phyloP scores from a whole-genome alignment of 2,797 vertebrate species.

The Gephyroberyx darwinii region DNA sequence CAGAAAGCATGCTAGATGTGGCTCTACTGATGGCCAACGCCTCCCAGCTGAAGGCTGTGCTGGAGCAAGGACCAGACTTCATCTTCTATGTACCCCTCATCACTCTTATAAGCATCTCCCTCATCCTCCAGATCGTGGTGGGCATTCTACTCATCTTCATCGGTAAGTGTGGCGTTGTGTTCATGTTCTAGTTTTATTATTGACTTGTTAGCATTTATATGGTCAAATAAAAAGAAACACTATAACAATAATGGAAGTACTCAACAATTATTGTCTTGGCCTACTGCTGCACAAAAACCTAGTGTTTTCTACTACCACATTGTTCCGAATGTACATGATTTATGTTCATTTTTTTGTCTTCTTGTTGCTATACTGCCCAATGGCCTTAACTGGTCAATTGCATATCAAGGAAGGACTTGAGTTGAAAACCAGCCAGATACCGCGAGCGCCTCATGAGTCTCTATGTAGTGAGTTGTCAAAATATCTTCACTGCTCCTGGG shows the following conservation, averaged over 20 bases:
- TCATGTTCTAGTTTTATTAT: not conserved
- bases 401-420: too few species aligned
- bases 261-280: too few species aligned
- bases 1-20: constrained; percentile 97
- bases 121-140: constrained; percentile 89
- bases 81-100: constrained; percentile 88
- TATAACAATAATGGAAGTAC: too few species aligned
- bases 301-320: not conserved
- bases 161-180: constrained; percentile 77
- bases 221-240: too few species aligned
- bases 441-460: too few species aligned
- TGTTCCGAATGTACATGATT: not conserved
- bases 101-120: constrained; percentile 90
- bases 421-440: too few species aligned
- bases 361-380: too few species aligned
- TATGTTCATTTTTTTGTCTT: not conserved
- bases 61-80: constrained; percentile 87
- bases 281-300: too few species aligned
- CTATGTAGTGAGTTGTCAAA: too few species aligned
- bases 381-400: too few species aligned
- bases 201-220: not conserved
- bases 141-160: constrained; percentile 96
- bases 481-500: too few species aligned
- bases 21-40: constrained; percentile 98
- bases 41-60: constrained; percentile 93